Conservation (phyloP, 2,888 invertebrate species). For the Parascotia fuliginaria region DNA sequence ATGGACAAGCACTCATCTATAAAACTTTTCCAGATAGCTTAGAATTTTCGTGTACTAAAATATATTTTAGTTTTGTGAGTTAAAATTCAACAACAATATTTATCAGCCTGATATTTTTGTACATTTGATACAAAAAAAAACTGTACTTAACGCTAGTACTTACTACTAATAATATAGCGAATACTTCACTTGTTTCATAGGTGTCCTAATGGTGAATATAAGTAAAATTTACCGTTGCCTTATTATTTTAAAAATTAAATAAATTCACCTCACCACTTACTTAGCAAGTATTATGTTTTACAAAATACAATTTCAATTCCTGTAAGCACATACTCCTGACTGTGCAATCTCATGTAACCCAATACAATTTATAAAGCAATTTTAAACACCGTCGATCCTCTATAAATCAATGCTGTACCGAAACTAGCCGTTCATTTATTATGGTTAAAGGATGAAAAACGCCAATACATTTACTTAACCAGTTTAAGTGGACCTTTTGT, state of each 20-base stretch:
- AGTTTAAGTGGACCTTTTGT: conserved; percentile 29
- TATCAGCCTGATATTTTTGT: too few relatives aligned
- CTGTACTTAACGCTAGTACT: too few relatives aligned
- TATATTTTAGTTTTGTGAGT: too few relatives aligned
- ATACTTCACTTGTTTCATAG: too few relatives aligned
- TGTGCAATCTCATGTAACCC: conserved; percentile 27
- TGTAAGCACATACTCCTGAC: not conserved
- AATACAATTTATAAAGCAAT: conserved; percentile 55
- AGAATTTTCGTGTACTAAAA: too few relatives aligned
- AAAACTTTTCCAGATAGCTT: conserved; percentile 35
- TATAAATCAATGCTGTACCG: conserved; percentile 66
- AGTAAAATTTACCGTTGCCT: too few relatives aligned
- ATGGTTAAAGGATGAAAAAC: conserved; percentile 63
- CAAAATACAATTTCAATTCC: not conserved
- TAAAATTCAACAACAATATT: too few relatives aligned
- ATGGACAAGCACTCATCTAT: conserved; percentile 32
- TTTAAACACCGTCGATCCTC: conserved; percentile 52
- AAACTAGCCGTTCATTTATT: conserved; percentile 67
- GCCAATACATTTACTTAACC: conserved; percentile 46
- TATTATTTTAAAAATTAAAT: too few relatives aligned
- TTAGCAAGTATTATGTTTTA: not conserved
- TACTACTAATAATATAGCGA: too few relatives aligned
- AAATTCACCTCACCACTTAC: too few relatives aligned
- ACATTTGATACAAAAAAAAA: too few relatives aligned
- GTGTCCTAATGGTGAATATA: too few relatives aligned